Evolutionary conservation across 1,140 invertebrate species (phyloP).

Genomic region (Papilio helenus): DNA sequence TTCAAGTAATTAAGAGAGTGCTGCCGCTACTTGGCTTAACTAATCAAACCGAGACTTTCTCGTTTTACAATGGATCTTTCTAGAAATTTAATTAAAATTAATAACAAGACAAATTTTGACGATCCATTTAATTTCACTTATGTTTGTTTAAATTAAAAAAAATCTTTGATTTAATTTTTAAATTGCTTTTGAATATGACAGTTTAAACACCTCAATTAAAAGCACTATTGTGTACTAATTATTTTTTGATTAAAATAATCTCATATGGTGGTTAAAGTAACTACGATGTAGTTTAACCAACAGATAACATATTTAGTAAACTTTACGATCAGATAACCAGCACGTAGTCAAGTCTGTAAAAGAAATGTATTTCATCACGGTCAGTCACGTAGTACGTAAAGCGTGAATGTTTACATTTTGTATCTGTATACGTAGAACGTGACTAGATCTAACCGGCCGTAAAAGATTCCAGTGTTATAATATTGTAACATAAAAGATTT

Average conservation of each 20-base stretch:
- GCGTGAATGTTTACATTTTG: slow-evolving; percentile 23
- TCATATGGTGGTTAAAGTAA: no score
- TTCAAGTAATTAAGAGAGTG: slow-evolving; percentile 17
- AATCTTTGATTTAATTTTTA: no score
- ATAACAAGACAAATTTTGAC: not conserved
- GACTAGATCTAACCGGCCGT: slow-evolving; percentile 13
- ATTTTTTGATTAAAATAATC: no score
- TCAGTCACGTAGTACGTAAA: slow-evolving; percentile 24
- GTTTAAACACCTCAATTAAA: no score
- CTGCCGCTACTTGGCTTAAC: slow-evolving; percentile 15
- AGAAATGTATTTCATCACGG: slow-evolving; percentile 27
- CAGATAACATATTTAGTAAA: not conserved
- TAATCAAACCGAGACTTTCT: slow-evolving; percentile 4
- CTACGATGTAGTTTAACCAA: not conserved
- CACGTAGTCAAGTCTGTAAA: not conserved
- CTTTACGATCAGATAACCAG: slow-evolving; percentile 7
- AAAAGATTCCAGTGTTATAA: slow-evolving; percentile 10
- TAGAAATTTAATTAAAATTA: slow-evolving; percentile 15
- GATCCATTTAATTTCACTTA: not conserved
- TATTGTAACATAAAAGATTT: slow-evolving; percentile 20
- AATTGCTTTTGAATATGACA: no score
- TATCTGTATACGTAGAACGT: slow-evolving; percentile 12
- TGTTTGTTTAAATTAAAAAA: no score
- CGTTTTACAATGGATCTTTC: slow-evolving; percentile 14
- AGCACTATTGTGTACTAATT: no score